A percentile compares a stretch with the other conserved stretches of the same genome.
Conservation (phyloP, 2,113 vertebrate species). For the Limanda limanda region DNA sequence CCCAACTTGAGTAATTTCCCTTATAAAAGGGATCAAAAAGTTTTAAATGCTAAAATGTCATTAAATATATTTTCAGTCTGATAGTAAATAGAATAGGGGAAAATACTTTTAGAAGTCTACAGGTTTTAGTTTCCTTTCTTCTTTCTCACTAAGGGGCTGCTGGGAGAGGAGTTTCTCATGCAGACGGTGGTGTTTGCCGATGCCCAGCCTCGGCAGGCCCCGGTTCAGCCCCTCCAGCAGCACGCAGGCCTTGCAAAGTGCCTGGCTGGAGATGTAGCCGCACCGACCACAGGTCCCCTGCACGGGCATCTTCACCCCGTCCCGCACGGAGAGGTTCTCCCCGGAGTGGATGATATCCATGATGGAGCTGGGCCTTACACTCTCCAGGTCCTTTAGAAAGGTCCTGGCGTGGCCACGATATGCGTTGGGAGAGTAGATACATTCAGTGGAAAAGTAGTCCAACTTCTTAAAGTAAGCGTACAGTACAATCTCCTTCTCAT, state of each 20-base stretch:
- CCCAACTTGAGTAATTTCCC: no score
- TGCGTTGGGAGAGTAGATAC: slow-evolving; percentile 90
- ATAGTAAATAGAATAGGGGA: neutral
- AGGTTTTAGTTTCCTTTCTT: slow-evolving; percentile 79
- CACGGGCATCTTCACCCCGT: slow-evolving; percentile 84
- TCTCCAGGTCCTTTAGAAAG: slow-evolving; percentile 90
- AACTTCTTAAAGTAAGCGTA: slow-evolving; percentile 92
- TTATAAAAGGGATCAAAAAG: neutral
- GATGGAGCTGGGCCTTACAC: slow-evolving; percentile 86
- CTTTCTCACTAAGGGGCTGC: slow-evolving; percentile 78
- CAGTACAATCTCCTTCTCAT: slow-evolving; percentile 94
- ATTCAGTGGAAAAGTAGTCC: slow-evolving; percentile 93
- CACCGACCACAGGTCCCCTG: slow-evolving; percentile 88
- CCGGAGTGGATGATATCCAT: slow-evolving; percentile 91
- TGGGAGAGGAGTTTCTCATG: slow-evolving; percentile 82
- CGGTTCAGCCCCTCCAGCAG: slow-evolving; percentile 89
- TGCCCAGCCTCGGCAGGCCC: slow-evolving; percentile 87
- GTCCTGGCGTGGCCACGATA: slow-evolving; percentile 88
- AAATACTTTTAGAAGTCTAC: slow-evolving; percentile 72
- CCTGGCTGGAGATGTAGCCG: slow-evolving; percentile 90
- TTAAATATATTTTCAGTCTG: neutral
- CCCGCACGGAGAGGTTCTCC: slow-evolving; percentile 86
- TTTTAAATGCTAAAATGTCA: neutral
- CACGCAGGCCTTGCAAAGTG: slow-evolving; percentile 89
- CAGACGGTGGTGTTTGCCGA: slow-evolving; percentile 88